These are phyloP conservation scores for Drosophila recens DNA, from an alignment of 2,888 invertebrate species.

Conservation along the genomic window DNA sequence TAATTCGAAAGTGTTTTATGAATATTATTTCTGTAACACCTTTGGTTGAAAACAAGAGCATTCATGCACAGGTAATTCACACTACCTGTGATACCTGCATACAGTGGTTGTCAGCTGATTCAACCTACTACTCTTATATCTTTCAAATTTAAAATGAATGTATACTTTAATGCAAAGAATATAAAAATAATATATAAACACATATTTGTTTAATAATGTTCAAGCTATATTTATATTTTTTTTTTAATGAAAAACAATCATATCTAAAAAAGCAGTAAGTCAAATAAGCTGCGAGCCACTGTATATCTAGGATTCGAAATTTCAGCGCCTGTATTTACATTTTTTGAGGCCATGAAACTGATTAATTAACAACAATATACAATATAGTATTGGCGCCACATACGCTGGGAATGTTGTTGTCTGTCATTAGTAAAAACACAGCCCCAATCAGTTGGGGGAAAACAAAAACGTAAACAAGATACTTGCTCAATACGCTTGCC, in stretches of 20 bases:
- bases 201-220: background rate
- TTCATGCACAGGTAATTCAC: background rate
- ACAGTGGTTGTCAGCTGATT: background rate
- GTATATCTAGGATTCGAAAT: background rate
- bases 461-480: slow-evolving; percentile 51
- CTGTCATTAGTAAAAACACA: slow-evolving; percentile 10
- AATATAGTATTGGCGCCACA: slow-evolving; percentile 37
- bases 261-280: background rate
- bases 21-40: background rate
- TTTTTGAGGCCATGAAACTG: slow-evolving; percentile 28
- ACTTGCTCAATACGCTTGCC: slow-evolving; percentile 49
- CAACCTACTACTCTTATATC: background rate
- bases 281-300: background rate
- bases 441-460: slow-evolving; percentile 24
- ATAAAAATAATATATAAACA: too few relatives aligned
- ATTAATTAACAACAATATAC: slow-evolving; percentile 45
- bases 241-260: too few relatives aligned
- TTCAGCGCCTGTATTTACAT: background rate
- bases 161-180: too few relatives aligned
- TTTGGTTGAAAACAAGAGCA: slow-evolving; percentile 1
- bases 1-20: background rate
- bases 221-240: too few relatives aligned
- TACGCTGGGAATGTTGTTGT: slow-evolving; percentile 21
- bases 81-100: slow-evolving; percentile 31
- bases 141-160: background rate